A percentile compares a stretch with the other conserved stretches of the same genome.
Conservation (phyloP, 2,113 vertebrate species). For the Mandrillus leucophaeus region DNA sequence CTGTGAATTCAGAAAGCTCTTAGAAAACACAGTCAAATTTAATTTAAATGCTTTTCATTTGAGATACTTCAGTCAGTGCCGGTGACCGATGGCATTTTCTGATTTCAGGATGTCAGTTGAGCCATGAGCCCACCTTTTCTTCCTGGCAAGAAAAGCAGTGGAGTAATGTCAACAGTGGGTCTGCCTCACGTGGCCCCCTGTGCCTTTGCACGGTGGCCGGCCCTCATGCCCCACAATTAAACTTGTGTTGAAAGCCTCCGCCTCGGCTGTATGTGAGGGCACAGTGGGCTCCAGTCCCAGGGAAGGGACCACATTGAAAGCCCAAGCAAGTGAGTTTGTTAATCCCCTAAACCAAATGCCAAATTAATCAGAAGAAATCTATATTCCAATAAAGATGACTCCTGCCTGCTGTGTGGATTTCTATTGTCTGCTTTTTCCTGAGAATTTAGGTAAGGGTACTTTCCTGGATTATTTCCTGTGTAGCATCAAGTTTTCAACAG, state of each 20-base stretch:
- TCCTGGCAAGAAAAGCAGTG: background rate
- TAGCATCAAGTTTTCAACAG: background rate
- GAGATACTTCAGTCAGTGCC: background rate
- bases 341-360: background rate
- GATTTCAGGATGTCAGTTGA: background rate
- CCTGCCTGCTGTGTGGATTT: background rate
- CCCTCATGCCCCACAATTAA: background rate
- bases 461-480: background rate
- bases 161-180: background rate
- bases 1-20: background rate
- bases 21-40: background rate
- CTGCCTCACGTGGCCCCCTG: background rate
- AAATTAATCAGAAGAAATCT: background rate
- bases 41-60: conserved; percentile 19
- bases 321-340: background rate
- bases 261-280: background rate
- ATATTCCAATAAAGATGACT: background rate
- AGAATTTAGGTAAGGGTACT: background rate
- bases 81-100: background rate
- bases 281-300: background rate
- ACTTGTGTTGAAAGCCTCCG: background rate
- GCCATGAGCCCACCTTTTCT: background rate
- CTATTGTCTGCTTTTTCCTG: background rate
- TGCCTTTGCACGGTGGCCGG: background rate
- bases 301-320: background rate